Evolutionary conservation across 2,797 vertebrate species (phyloP), one percentile per base, ranked within the genome.

Genomic region (Sparidentex hasta): DNA sequence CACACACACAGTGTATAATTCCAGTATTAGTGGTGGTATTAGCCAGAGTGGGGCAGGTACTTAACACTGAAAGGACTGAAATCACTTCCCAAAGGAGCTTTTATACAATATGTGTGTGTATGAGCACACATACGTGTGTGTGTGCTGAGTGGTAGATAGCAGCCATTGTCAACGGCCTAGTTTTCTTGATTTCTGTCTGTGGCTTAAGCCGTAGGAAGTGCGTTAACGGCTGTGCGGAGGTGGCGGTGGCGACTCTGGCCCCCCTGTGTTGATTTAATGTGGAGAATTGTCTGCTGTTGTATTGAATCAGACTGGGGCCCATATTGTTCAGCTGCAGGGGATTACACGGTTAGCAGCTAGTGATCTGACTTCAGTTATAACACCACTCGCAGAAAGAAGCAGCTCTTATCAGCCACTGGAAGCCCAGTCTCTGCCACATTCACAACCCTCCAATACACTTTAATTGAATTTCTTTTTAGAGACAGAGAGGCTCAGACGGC

Each of bases 401-500:
- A 79, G 93, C 96, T 95, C 98, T 99, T 99, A 99, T 99, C 98
- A 97, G 96, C 93, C 90, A 92, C 90, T 94, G 92, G 95, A 85
- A 92, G 86, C 87, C 88, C 95, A 95, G 96, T 97, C 96, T 96
- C 96, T 95, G 95, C 96, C 96, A 97, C 97, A 99, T 99, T 98
- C 98, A 99, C 96, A 98, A 96, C 94, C 95, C 96, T 97, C 97
- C 98, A 99, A 99, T 97, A 97, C 98, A 96, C 97, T 97, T 98
- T 99, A 99, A 99, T 99, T 99, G 98, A 98, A 99, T 99, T 99
- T 98, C 96, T 97, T 96, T 96, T 95, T 93, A 96, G 96, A 97
- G 92, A 93, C 96, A 96, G 97, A 96, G 96, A 96, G 96, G 97
- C 97, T 97, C 96, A 97, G 97, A 97, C 96, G 95, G 97, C 96